These are phyloP conservation scores for Pimpla rufipes DNA, from an alignment of 2,888 invertebrate species.

Conservation along the genomic window DNA sequence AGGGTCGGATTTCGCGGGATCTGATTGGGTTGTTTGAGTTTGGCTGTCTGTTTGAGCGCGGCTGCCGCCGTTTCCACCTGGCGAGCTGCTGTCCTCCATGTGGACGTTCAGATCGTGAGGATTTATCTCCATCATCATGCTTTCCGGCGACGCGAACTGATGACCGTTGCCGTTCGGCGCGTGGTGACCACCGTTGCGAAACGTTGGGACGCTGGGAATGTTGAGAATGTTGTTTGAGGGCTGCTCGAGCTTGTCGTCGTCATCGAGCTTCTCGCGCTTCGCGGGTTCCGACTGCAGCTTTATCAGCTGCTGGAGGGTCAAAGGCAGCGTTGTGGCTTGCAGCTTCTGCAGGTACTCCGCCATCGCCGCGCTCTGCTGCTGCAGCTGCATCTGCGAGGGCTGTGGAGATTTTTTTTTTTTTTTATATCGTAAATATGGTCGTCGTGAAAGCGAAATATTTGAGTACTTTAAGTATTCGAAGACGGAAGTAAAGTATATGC, in stretches of 20 bases:
- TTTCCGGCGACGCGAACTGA: conserved; percentile 78
- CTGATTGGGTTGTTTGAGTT: conserved; percentile 55
- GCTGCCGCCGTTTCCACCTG: conserved; percentile 20
- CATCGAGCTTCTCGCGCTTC: conserved; percentile 73
- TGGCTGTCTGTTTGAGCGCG: conserved; percentile 25
- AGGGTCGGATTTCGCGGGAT: conserved; percentile 21
- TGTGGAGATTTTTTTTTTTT: conserved; percentile 56
- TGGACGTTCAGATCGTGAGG: conserved; percentile 81
- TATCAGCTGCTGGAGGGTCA: conserved; percentile 83
- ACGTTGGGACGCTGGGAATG: conserved; percentile 82
- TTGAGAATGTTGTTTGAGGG: conserved; percentile 82
- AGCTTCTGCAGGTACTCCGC: conserved; percentile 84
- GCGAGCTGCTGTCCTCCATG: conserved; percentile 71
- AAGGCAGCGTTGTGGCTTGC: conserved; percentile 81
- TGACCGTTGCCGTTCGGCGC: conserved; percentile 78
- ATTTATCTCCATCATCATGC: conserved; percentile 80
- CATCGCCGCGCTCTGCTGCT: conserved; percentile 82
- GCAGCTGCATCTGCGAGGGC: conserved; percentile 79
- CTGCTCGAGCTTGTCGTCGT: conserved; percentile 78
- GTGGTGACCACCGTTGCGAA: conserved; percentile 75
- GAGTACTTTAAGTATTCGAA: too few relatives aligned
- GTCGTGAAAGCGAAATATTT: too few relatives aligned
- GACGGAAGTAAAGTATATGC: too few relatives aligned
- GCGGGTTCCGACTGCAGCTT: conserved; percentile 81
- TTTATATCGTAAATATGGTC: too few relatives aligned